phyloP scores from a whole-genome alignment of 2,797 vertebrate species.

The Gallinago solitaria region DNA sequence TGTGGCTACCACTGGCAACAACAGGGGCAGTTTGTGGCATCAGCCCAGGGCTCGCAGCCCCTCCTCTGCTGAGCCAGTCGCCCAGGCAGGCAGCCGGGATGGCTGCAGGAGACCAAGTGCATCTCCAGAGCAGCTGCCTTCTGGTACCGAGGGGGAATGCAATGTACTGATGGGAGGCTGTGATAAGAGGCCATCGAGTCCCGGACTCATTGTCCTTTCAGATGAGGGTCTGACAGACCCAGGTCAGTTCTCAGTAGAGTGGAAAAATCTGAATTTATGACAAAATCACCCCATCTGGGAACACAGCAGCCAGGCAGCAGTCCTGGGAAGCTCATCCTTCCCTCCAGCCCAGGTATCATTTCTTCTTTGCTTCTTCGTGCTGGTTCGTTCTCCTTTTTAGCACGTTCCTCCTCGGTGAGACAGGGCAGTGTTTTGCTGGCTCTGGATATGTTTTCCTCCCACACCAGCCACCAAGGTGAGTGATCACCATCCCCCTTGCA shows the following conservation, averaged over 20 bases:
- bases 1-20: background rate
- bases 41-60: background rate
- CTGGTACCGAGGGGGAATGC: conserved; percentile 44
- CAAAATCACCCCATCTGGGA: background rate
- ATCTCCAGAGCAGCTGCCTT: conserved; percentile 58
- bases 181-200: conserved; percentile 63
- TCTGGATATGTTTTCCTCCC: background rate
- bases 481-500: background rate
- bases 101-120: background rate
- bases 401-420: background rate
- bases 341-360: background rate
- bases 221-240: conserved; percentile 46
- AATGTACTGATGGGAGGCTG: conserved; percentile 62
- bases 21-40: background rate
- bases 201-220: conserved; percentile 45
- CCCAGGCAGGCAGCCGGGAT: background rate
- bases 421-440: background rate
- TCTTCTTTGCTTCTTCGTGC: background rate
- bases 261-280: conserved; percentile 42
- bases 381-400: background rate
- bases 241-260: conserved; percentile 43
- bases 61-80: background rate
- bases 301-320: background rate
- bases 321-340: background rate
- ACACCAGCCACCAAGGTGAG: background rate